Percentiles rank a stretch among this genome's conserved stretches.
phyloP scores from a whole-genome alignment of 2,888 invertebrate species.

The Thera britannica region DNA sequence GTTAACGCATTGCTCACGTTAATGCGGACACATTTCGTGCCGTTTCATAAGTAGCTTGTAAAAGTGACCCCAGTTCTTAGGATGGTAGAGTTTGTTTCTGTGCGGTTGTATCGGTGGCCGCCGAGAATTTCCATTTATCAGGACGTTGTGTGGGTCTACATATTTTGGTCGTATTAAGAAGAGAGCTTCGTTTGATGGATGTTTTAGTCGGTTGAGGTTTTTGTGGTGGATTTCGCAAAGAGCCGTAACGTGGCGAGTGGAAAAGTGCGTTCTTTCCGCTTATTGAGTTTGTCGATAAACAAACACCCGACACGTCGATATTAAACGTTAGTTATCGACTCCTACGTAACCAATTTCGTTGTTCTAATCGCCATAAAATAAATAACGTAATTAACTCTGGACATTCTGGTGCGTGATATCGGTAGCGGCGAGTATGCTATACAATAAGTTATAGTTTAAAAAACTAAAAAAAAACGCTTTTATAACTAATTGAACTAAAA shows the following conservation, averaged over 20 bases:
- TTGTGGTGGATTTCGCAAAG: constrained; percentile 63
- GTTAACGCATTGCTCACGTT: constrained; percentile 67
- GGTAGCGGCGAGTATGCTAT: constrained; percentile 42
- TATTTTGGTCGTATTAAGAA: constrained; percentile 75
- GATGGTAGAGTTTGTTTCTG: constrained; percentile 57
- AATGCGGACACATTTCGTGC: constrained; percentile 66
- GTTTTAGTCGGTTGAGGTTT: constrained; percentile 67
- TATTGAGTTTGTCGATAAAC: constrained; percentile 45
- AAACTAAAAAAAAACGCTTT: too few relatives aligned
- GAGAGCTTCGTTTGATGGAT: constrained; percentile 73
- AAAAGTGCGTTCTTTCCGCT: constrained; percentile 53
- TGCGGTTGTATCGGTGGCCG: constrained; percentile 40
- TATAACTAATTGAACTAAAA: too few relatives aligned
- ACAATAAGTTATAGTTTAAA: too few relatives aligned
- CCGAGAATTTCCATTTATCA: constrained; percentile 68
- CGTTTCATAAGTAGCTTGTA: constrained; percentile 42
- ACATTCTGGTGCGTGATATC: constrained; percentile 48
- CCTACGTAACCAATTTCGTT: constrained; percentile 43
- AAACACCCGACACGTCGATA: constrained; percentile 24
- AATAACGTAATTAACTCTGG: constrained; percentile 55
- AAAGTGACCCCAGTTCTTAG: constrained; percentile 57
- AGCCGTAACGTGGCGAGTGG: constrained; percentile 48
- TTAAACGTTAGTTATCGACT: constrained; percentile 36
- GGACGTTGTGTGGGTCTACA: constrained; percentile 67
- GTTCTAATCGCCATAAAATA: constrained; percentile 52